Percentiles rank a stretch among this genome's conserved stretches.
These are phyloP conservation scores for Esox niger DNA, from an alignment of 2,113 vertebrate genomes.

Conservation along the genomic window DNA sequence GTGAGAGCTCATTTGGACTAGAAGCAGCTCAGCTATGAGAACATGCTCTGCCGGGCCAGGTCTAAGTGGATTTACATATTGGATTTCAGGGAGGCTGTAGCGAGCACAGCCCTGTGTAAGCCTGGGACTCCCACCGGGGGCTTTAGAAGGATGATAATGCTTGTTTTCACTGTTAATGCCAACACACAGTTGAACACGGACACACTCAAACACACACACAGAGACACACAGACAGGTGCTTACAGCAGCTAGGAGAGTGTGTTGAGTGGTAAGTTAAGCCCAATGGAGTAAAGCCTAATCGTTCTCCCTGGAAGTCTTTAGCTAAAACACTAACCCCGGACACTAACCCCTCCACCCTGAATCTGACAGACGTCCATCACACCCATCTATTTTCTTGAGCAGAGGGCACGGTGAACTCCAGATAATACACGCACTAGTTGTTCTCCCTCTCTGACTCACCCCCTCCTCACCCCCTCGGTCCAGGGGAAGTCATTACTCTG, in stretches of 20 bases:
- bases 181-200: constrained; percentile 22
- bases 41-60: constrained; percentile 68
- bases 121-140: constrained; percentile 63
- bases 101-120: constrained; percentile 59
- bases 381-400: constrained; percentile 68
- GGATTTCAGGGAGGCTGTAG: constrained; percentile 61
- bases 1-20: constrained; percentile 44
- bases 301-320: constrained; percentile 55
- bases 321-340: constrained; percentile 55
- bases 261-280: neutral
- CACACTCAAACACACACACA: constrained; percentile 13
- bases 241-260: neutral
- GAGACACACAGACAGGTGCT: neutral
- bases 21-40: constrained; percentile 41
- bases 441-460: constrained; percentile 12
- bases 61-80: constrained; percentile 77
- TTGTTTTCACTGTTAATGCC: constrained; percentile 67
- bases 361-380: constrained; percentile 63
- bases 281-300: constrained; percentile 51
- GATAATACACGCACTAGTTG: constrained; percentile 35
- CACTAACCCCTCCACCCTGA: constrained; percentile 61
- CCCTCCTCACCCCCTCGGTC: constrained; percentile 23
- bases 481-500: constrained; percentile 48
- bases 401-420: constrained; percentile 18
- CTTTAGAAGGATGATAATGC: constrained; percentile 71